Evolutionary conservation across 2,888 invertebrate species (phyloP).

Genomic region (Mactromeris polynyma): DNA sequence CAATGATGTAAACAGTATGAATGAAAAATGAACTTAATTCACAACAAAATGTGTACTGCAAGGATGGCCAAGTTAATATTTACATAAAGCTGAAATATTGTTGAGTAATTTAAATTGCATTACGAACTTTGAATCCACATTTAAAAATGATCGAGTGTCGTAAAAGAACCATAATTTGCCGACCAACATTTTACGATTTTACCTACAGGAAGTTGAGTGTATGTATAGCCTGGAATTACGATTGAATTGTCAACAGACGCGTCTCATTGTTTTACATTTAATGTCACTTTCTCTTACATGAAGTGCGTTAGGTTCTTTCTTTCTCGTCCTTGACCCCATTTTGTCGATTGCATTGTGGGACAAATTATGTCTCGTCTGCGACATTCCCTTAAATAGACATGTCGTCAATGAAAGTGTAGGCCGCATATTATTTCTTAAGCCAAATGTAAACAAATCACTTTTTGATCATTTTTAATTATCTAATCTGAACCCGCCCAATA

Average conservation of each 20-base stretch:
- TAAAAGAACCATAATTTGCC: too few species aligned
- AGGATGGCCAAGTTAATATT: too few species aligned
- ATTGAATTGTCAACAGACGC: background rate
- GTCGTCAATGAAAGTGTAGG: constrained; percentile 7
- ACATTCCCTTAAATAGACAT: background rate
- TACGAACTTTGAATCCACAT: too few species aligned
- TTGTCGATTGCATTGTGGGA: background rate
- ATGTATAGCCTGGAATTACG: background rate
- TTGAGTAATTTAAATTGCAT: too few species aligned
- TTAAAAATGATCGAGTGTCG: too few species aligned
- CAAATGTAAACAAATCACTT: background rate
- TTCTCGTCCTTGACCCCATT: background rate
- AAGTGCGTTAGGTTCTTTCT: background rate
- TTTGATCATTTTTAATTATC: constrained; percentile 9
- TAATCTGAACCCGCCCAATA: background rate
- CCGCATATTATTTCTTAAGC: background rate
- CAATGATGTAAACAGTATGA: background rate
- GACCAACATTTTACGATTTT: too few species aligned
- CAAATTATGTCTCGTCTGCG: background rate
- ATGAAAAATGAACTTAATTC: background rate
- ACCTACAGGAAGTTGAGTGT: too few species aligned
- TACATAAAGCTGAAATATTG: too few species aligned
- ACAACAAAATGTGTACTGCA: too few species aligned
- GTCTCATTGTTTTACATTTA: background rate
- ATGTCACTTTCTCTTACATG: background rate